Evolutionary conservation across 2,797 vertebrate genomes (phyloP).

Genomic region (Diglossa cyanea): DNA sequence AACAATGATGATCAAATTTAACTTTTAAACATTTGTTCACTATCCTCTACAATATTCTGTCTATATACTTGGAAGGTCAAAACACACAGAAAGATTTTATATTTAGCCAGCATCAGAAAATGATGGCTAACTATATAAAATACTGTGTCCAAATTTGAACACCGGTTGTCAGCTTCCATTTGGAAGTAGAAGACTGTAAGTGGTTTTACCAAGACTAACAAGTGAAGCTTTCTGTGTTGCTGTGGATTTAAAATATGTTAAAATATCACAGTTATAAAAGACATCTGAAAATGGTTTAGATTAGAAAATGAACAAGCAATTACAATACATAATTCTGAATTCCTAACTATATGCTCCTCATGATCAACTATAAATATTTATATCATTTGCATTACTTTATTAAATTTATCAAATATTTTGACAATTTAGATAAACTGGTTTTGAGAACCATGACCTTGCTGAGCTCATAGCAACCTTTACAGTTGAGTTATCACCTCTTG

Average conservation of each 20-base stretch:
- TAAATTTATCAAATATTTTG: not conserved
- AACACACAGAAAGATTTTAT: not conserved
- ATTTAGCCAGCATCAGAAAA: not conserved
- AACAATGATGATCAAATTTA: not conserved
- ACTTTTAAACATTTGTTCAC: not conserved
- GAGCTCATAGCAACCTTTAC: not conserved
- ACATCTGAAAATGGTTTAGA: not conserved
- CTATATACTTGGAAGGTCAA: not conserved
- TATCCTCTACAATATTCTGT: not conserved
- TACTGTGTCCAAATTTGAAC: not conserved
- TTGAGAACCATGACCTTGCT: not conserved
- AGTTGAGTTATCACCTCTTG: constrained; percentile 28
- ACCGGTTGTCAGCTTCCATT: not conserved
- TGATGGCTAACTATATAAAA: not conserved
- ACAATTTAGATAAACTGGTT: not conserved
- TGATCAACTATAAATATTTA: not conserved
- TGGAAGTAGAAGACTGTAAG: not conserved
- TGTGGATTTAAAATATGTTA: not conserved
- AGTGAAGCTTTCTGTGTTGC: not conserved
- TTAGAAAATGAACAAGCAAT: not conserved
- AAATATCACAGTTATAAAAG: not conserved
- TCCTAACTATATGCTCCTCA: not conserved
- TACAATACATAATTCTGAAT: not conserved
- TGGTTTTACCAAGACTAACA: not conserved
- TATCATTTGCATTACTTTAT: not conserved